These are phyloP conservation scores for Druon quercuslanigerum DNA, from an alignment of 1,140 invertebrate species.

Conservation along the genomic window DNA sequence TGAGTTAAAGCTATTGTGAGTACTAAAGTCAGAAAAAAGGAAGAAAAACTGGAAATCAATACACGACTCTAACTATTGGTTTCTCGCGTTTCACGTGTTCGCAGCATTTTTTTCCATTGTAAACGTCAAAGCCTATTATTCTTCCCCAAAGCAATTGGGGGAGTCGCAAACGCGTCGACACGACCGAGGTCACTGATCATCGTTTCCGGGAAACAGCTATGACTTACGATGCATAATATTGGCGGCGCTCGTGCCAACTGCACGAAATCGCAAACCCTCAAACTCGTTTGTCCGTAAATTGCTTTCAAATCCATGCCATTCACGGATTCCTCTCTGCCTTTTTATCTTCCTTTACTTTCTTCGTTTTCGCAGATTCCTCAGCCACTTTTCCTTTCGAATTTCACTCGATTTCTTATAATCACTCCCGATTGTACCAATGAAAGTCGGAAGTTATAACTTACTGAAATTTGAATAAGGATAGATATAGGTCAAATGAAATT, in stretches of 20 bases:
- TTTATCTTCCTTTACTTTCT: constrained; percentile 12
- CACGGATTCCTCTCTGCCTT: constrained; percentile 15
- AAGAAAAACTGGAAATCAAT: constrained; percentile 22
- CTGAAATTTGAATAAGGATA: too few species aligned
- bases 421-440: background rate
- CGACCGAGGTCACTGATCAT: constrained; percentile 17
- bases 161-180: constrained; percentile 1
- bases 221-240: constrained; percentile 31
- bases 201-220: constrained; percentile 7
- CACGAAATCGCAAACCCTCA: constrained; percentile 23
- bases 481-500: too few species aligned
- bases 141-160: constrained; percentile 19
- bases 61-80: constrained; percentile 23
- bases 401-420: background rate
- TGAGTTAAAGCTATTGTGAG: constrained; percentile 17
- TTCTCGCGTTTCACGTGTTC: constrained; percentile 14
- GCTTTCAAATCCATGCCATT: constrained; percentile 31
- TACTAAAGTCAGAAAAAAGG: constrained; percentile 28
- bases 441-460: too few species aligned
- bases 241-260: constrained; percentile 23
- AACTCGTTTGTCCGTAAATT: constrained; percentile 19
- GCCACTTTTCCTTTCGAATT: constrained; percentile 16
- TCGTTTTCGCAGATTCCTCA: background rate
- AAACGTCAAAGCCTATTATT: constrained; percentile 21
- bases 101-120: constrained; percentile 8